These are phyloP conservation scores for Opisthocomus hoazin DNA, from an alignment of 2,113 vertebrate genomes.

Conservation along the genomic window DNA sequence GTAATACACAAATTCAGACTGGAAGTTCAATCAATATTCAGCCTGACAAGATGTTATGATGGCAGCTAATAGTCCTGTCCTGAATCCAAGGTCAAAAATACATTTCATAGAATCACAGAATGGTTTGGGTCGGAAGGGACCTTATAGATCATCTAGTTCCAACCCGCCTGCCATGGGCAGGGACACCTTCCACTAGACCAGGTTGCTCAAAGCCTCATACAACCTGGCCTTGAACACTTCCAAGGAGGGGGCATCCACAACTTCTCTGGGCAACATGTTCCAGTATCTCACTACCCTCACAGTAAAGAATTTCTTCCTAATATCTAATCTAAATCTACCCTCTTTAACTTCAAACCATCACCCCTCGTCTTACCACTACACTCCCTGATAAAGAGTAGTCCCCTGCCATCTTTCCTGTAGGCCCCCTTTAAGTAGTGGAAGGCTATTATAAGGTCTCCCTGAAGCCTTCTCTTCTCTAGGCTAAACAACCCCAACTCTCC, in stretches of 20 bases:
- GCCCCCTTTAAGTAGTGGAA: not conserved
- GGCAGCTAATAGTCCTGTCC: not conserved
- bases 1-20: not conserved
- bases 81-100: not conserved
- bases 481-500: not conserved
- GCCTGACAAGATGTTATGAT: not conserved
- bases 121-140: not conserved
- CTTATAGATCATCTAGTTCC: not conserved
- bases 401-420: not conserved
- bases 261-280: too few relatives aligned
- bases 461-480: not conserved
- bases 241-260: too few relatives aligned
- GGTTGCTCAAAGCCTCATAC: too few relatives aligned
- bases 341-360: not conserved
- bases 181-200: not conserved
- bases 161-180: not conserved
- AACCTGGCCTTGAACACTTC: too few relatives aligned
- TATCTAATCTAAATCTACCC: not conserved
- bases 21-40: not conserved
- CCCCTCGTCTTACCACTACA: not conserved
- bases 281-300: not conserved
- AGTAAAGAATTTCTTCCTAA: not conserved
- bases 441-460: not conserved
- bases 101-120: not conserved
- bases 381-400: not conserved